phyloP scores from a whole-genome alignment of 1,140 invertebrate genomes.

The Zaprionus lachaisei region DNA sequence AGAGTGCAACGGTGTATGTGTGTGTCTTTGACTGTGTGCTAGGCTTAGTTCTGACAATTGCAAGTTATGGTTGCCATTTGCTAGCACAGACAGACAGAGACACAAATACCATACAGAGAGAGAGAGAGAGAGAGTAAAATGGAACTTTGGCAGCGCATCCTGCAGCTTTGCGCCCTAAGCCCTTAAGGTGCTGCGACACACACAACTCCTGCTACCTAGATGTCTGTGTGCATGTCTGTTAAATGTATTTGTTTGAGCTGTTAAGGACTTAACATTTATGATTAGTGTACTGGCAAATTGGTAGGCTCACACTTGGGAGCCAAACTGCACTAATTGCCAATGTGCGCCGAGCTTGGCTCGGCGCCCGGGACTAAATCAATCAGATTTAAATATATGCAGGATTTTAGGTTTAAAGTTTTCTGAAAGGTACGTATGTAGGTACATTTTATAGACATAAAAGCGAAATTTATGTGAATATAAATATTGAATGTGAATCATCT shows the following conservation, averaged over 20 bases:
- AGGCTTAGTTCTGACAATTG: conserved; percentile 62
- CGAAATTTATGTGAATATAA: too few species aligned
- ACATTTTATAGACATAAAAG: neutral
- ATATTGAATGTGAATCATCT: too few species aligned
- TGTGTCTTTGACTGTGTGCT: conserved; percentile 4
- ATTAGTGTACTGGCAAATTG: conserved; percentile 58
- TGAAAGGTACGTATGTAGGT: neutral
- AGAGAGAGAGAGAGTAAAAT: neutral
- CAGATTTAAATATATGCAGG: conserved; percentile 21
- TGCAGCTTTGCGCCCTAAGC: conserved; percentile 62
- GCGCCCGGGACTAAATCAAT: conserved; percentile 50
- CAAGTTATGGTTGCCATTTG: conserved; percentile 64
- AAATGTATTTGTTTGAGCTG: conserved; percentile 53
- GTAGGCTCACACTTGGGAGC: conserved; percentile 27
- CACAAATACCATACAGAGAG: too few species aligned
- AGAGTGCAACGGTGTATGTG: conserved; percentile 9
- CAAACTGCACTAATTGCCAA: conserved; percentile 61
- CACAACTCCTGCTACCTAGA: neutral
- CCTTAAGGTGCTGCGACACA: conserved; percentile 42
- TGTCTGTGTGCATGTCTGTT: conserved; percentile 30
- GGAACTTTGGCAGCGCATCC: conserved; percentile 56
- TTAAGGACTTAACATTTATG: conserved; percentile 53
- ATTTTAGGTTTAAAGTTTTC: neutral
- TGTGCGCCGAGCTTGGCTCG: conserved; percentile 4
- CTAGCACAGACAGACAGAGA: conserved; percentile 14